A percentile compares a stretch with the other conserved stretches of the same genome.
Evolutionary conservation across 2,113 vertebrate genomes (phyloP).

Genomic region (Zapus hudsonius): DNA sequence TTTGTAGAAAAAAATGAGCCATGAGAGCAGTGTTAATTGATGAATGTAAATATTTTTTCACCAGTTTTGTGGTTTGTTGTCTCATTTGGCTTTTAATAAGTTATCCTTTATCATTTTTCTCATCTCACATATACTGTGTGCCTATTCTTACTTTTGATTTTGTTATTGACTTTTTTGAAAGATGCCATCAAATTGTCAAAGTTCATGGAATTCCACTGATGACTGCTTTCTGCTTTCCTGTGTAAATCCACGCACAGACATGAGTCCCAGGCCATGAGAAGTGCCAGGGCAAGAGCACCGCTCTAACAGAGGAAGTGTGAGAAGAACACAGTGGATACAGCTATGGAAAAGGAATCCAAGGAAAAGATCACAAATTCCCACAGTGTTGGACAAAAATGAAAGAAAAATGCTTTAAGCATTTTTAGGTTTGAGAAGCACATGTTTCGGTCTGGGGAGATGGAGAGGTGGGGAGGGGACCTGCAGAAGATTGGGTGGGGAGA

Average conservation of each 20-base stretch:
- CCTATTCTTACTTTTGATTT: not conserved
- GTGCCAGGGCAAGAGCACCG: not conserved
- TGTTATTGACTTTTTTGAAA: not conserved
- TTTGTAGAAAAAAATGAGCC: not conserved
- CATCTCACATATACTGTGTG: not conserved
- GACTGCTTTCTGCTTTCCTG: accelerated
- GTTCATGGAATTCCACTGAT: not conserved
- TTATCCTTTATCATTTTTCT: not conserved
- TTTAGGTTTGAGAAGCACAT: not conserved
- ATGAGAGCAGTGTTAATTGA: not conserved
- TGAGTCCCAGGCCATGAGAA: not conserved
- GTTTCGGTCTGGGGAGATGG: not conserved
- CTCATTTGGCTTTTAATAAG: not conserved
- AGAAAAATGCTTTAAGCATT: not conserved
- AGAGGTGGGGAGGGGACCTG: not conserved
- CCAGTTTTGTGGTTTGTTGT: not conserved
- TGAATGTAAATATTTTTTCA: not conserved
- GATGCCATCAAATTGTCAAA: not conserved
- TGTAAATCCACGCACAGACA: not conserved
- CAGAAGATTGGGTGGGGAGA: not conserved
- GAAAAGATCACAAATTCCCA: not conserved
- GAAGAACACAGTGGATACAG: not conserved
- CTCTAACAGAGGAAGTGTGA: not conserved
- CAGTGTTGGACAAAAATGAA: not conserved
- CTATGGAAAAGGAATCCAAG: not conserved